phyloP scores from a whole-genome alignment of 2,888 invertebrate species.

The Nomada goodeniana region DNA sequence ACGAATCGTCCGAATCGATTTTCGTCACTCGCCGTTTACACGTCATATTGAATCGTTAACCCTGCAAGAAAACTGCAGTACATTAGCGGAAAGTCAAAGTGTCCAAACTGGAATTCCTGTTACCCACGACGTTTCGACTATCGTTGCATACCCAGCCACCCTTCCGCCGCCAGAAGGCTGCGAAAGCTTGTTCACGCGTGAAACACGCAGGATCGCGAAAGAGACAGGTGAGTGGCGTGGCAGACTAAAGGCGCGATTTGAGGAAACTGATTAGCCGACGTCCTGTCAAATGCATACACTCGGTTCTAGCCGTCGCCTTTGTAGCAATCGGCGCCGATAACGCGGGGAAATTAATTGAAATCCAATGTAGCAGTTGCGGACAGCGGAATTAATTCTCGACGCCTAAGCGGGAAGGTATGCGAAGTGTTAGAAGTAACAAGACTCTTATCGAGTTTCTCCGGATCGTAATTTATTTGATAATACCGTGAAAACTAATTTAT shows the following conservation, averaged over 20 bases:
- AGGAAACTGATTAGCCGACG: constrained; percentile 66
- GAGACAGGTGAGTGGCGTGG: constrained; percentile 51
- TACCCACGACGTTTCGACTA: constrained; percentile 24
- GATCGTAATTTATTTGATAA: too few species aligned
- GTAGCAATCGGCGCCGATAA: constrained; percentile 53
- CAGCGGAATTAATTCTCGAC: constrained; percentile 28
- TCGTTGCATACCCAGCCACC: background rate
- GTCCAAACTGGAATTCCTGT: background rate
- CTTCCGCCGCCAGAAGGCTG: background rate
- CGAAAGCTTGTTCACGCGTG: constrained; percentile 36
- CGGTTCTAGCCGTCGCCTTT: constrained; percentile 24
- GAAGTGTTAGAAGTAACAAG: too few species aligned
- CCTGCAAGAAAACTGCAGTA: background rate
- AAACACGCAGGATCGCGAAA: constrained; percentile 43
- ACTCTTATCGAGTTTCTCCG: too few species aligned
- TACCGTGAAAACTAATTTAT: too few species aligned
- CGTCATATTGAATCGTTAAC: background rate
- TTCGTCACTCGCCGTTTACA: too few species aligned
- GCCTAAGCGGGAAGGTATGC: background rate
- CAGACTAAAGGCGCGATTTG: constrained; percentile 53
- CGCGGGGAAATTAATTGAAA: constrained; percentile 76
- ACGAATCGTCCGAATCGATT: too few species aligned
- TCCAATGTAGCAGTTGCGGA: constrained; percentile 57
- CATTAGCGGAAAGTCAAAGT: constrained; percentile 24
- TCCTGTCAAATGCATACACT: constrained; percentile 71